phyloP scores from a whole-genome alignment of 2,888 invertebrate genomes.

The Cordilura impudica region DNA sequence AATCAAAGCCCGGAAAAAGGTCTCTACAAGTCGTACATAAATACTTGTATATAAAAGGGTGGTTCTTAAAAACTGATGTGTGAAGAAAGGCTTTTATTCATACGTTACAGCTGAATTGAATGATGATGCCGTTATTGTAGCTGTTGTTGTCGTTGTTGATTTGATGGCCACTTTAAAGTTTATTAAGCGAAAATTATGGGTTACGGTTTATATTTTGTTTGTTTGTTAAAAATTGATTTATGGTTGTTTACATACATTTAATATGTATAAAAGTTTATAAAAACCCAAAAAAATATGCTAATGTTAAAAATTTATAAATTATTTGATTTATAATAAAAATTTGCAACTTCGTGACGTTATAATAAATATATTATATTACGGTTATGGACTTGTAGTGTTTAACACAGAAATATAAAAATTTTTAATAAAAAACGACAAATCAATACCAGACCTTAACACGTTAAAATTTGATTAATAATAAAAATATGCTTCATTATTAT shows the following conservation, averaged over 20 bases:
- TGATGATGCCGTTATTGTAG: background rate
- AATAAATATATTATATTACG: too few species aligned
- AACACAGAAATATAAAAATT: too few species aligned
- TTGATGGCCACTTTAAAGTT: constrained; percentile 62
- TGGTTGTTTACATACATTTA: constrained; percentile 59
- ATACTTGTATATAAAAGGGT: constrained; percentile 13
- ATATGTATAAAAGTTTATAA: background rate
- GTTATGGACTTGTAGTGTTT: too few species aligned
- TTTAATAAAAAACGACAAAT: too few species aligned
- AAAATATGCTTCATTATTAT: too few species aligned
- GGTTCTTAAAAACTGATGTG: constrained; percentile 42
- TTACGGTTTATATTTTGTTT: constrained; percentile 52
- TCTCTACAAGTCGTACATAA: background rate
- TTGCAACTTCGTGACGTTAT: background rate
- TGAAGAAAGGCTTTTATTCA: constrained; percentile 51
- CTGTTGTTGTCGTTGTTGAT: constrained; percentile 47
- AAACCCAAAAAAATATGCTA: background rate
- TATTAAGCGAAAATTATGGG: constrained; percentile 62
- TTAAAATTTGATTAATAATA: too few species aligned
- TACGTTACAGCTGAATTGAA: background rate
- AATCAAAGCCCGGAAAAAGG: constrained; percentile 10
- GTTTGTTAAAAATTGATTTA: constrained; percentile 55
- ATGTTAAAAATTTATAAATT: background rate
- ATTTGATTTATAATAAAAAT: background rate
- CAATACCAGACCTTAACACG: too few species aligned